Base-by-base conservation (phyloP, 2,113 vertebrate genomes). In the Ailurus styani region DNA sequence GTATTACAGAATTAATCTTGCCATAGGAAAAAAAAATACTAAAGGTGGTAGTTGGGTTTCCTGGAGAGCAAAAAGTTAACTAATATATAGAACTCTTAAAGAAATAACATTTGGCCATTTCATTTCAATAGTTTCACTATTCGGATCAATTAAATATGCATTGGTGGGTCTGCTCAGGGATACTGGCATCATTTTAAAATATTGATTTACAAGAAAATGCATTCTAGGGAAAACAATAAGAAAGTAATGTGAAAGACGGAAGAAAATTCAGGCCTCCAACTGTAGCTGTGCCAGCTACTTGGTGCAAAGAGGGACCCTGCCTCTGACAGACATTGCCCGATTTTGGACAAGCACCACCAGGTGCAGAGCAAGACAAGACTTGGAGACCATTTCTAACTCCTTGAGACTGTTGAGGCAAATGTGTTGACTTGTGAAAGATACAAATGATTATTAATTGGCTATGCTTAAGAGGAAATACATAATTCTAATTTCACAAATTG, bases 401-500 rank as follows among this genome's bases (percentile, higher is more conserved):
- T 12, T 20, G 31, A 73, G 60, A 57, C 27, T 29, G 3, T 82
- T 4, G 42, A 84, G 31, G 40, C 11, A 0, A 85, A 84, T 12
- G 42, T 85, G 42, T 70, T 62, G 72, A 72, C 84, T 81, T 77
- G 20, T 52, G 57, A 70, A 85, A 21, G 27, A 50, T 21, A 70
- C 64, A 88, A 29, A 86, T 77, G 64, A 82, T 62, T 90, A 62
- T 34, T 7, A 92, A 27, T 47, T 90, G 42, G 27, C 37, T 75
- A 23, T 75, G 88, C 27, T 55, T 64, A 78, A 90, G 47, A 84
- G 34, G 12, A 81, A 95, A 95, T 85, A 25, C 9, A 64, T 64
- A 79, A 92, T 90, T 93, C 20, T 87, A 70, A 78, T 64, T 55
- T 79, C 13, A 93, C 60, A 94, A 90, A 96, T 25, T 75, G 18